A percentile compares a stretch with the other conserved stretches of the same genome.
Conservation (phyloP, 2,888 invertebrate genomes). For the Ectemnius cavifrons region DNA sequence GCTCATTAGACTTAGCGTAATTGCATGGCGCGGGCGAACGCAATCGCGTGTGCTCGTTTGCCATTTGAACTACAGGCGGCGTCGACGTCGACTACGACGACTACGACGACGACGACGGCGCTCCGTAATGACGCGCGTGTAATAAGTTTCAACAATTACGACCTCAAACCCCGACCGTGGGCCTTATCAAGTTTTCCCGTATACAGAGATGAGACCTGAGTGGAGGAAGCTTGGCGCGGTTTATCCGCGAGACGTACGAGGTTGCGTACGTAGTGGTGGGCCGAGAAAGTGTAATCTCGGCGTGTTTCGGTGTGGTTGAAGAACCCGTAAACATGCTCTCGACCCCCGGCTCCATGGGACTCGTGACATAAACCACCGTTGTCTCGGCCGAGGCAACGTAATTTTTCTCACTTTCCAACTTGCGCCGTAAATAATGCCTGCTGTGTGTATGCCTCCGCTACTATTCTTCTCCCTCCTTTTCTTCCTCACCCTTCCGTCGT, state of each 20-base stretch:
- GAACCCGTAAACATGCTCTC: slow-evolving; percentile 71
- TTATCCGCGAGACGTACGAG: slow-evolving; percentile 2
- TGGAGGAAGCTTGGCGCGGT: no score
- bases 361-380: slow-evolving; percentile 67
- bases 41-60: slow-evolving; percentile 16
- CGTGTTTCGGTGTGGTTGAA: slow-evolving; percentile 39
- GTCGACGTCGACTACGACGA: slow-evolving; percentile 5
- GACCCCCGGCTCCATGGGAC: slow-evolving; percentile 35
- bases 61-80: slow-evolving; percentile 8
- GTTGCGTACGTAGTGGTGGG: neutral
- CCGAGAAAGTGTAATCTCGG: slow-evolving; percentile 26
- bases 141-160: slow-evolving; percentile 34
- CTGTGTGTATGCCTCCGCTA: slow-evolving; percentile 25
- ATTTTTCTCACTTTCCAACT: slow-evolving; percentile 77
- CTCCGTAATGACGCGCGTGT: slow-evolving; percentile 32
- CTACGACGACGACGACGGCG: slow-evolving; percentile 2
- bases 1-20: slow-evolving; percentile 39
- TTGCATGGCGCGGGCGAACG: slow-evolving; percentile 27
- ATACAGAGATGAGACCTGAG: neutral
- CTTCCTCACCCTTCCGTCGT: neutral
- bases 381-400: slow-evolving; percentile 68
- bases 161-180: slow-evolving; percentile 9
- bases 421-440: slow-evolving; percentile 72
- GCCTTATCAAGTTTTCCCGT: neutral
- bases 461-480: slow-evolving; percentile 33